These are phyloP conservation scores for Microplitis manilae DNA, from an alignment of 2,888 invertebrate species.

Conservation along the genomic window DNA sequence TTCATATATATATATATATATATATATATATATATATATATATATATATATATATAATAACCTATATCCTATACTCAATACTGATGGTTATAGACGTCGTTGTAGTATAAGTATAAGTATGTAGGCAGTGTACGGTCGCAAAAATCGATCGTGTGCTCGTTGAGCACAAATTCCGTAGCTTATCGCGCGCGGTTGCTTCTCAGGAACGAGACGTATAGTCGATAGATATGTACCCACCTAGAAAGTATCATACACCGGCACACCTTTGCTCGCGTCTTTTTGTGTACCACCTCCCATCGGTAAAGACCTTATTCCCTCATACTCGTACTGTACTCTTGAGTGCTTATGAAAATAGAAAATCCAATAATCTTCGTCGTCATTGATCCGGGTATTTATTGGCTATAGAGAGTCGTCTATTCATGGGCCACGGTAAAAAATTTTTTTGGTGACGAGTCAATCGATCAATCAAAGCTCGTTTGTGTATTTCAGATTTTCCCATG, in stretches of 20 bases:
- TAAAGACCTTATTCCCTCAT: not conserved
- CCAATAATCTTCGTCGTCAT: conserved; percentile 46
- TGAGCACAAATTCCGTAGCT: conserved; percentile 33
- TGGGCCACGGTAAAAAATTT: conserved; percentile 22
- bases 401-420: conserved; percentile 32
- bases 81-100: not conserved
- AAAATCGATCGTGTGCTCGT: conserved; percentile 38
- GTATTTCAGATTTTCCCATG: conserved; percentile 34
- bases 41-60: not conserved
- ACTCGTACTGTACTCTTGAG: conserved; percentile 8
- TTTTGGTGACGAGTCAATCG: conserved; percentile 40
- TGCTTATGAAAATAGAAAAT: conserved; percentile 44
- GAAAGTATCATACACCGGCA: conserved; percentile 14
- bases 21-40: too few relatives aligned
- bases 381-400: conserved; percentile 45
- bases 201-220: not conserved
- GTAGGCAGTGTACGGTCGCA: not conserved
- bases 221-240: not conserved
- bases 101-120: not conserved
- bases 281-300: conserved; percentile 16
- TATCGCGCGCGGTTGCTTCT: conserved; percentile 21
- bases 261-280: conserved; percentile 24
- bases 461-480: conserved; percentile 47
- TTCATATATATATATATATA: not conserved
- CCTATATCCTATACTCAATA: conserved; percentile 4